Evolutionary conservation across 2,888 invertebrate species (phyloP), one percentile per base, ranked within the genome.

Genomic region (Drosophila helvetica): DNA sequence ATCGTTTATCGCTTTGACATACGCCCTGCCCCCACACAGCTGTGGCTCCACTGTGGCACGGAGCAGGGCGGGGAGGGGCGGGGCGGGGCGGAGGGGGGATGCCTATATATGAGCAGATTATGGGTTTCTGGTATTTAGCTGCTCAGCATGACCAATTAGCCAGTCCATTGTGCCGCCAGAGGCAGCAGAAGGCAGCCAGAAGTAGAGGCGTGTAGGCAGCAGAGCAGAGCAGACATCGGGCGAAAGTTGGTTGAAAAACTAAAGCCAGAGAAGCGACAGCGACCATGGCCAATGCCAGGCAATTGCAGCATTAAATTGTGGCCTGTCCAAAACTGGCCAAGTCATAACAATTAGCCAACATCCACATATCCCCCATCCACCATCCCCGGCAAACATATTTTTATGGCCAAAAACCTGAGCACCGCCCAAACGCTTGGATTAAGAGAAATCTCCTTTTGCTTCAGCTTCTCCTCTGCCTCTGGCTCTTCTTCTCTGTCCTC

Each of bases 311-410:
- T 75, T 64, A 73, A 78, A 73, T 70, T 68, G 38, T 38, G 57
- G 33, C 69, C 82, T 87, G 85, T 77, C 65, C 87, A 67, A 38
- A 81, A 82, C 69, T 73, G 57, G 58, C 68, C 77, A 47, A 80
- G 73, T 85, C 86, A 85, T 72, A 82, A 85, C 83, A 87, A 82
- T 87, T 83, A 79, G 80, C 75, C 66, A 57, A 30, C 74, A 53
- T 38, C 27, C 15, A 42, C 48, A 50, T 9, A 27, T 30, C 27
- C 19, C 12, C 46, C n/a, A 38, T 10, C 62, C 63, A 3, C 33
- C 10, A 22, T 8, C 64, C 63, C 52, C 56, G 71, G 64, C 55
- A 79, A 64, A 70, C 71, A 74, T 56, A 65, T 67, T 64, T 85
- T 87, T 79, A 72, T 76, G 80, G 64, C 48, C 46, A 43, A 64